Conservation (phyloP, 2,113 vertebrate species). For the Cynoglossus semilaevis region DNA sequence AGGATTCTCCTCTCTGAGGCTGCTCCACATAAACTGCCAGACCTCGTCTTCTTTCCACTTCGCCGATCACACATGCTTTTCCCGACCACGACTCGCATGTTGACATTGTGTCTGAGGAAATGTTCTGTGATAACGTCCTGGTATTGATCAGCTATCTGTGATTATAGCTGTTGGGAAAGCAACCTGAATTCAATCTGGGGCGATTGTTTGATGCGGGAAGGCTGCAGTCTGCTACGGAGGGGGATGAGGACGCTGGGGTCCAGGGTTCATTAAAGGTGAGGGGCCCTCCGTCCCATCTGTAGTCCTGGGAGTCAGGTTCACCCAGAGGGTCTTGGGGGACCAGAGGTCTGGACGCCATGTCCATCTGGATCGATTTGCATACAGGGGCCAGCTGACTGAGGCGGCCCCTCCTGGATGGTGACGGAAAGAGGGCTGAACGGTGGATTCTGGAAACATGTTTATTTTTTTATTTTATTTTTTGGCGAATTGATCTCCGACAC, state of each 20-base stretch:
- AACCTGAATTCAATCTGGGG: conserved; percentile 65
- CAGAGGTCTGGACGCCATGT: conserved; percentile 67
- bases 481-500: conserved; percentile 71
- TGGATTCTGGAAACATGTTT: conserved; percentile 72
- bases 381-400: conserved; percentile 65
- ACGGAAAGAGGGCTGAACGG: conserved; percentile 39
- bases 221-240: conserved; percentile 14
- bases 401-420: conserved; percentile 37
- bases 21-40: conserved; percentile 13
- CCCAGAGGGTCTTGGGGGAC: conserved; percentile 69
- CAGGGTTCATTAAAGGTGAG: conserved; percentile 73
- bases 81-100: conserved; percentile 49
- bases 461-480: conserved; percentile 65
- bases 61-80: conserved; percentile 54
- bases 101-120: conserved; percentile 73
- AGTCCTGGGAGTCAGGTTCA: conserved; percentile 80
- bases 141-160: conserved; percentile 73
- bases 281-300: conserved; percentile 71
- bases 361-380: conserved; percentile 79
- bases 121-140: conserved; percentile 67
- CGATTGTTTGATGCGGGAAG: conserved; percentile 48
- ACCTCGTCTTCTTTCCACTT: conserved; percentile 61
- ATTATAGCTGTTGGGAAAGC: conserved; percentile 63
- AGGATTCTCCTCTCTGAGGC: conserved; percentile 47
- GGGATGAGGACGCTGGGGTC: conserved; percentile 34